Evolutionary conservation across 2,888 invertebrate genomes (phyloP).

Genomic region (Athalia rosae): DNA sequence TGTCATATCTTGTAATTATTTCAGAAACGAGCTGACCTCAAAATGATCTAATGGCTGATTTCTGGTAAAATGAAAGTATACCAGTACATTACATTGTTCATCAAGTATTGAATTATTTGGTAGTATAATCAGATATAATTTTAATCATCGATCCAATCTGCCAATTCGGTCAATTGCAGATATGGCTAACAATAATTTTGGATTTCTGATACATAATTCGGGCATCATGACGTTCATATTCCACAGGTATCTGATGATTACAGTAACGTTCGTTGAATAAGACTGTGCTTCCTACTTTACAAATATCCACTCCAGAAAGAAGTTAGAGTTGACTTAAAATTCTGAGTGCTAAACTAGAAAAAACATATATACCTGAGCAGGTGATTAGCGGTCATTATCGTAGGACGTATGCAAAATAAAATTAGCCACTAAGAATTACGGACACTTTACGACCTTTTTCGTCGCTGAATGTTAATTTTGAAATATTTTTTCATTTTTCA

Average conservation of each 20-base stretch:
- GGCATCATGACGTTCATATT: too few species aligned
- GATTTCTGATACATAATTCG: neutral
- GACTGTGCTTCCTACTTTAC: conserved; percentile 34
- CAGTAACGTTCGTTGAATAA: conserved; percentile 10
- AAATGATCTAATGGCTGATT: conserved; percentile 18
- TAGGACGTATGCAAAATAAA: neutral
- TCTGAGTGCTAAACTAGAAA: neutral
- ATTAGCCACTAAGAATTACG: neutral
- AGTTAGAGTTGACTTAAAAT: neutral
- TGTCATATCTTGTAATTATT: conserved; percentile 66
- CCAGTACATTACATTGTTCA: neutral
- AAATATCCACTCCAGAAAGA: neutral
- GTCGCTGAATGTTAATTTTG: neutral
- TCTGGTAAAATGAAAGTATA: neutral
- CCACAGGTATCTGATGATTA: too few species aligned
- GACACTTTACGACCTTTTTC: neutral
- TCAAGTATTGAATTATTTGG: too few species aligned
- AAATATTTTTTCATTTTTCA: neutral
- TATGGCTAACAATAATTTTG: too few species aligned
- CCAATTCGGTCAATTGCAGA: too few species aligned
- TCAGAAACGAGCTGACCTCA: neutral
- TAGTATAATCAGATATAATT: neutral
- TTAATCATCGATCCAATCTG: neutral
- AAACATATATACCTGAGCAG: neutral
- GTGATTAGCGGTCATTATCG: too few species aligned